phyloP scores from a whole-genome alignment of 1,140 invertebrate species.

The Chrysomallon squamiferum region DNA sequence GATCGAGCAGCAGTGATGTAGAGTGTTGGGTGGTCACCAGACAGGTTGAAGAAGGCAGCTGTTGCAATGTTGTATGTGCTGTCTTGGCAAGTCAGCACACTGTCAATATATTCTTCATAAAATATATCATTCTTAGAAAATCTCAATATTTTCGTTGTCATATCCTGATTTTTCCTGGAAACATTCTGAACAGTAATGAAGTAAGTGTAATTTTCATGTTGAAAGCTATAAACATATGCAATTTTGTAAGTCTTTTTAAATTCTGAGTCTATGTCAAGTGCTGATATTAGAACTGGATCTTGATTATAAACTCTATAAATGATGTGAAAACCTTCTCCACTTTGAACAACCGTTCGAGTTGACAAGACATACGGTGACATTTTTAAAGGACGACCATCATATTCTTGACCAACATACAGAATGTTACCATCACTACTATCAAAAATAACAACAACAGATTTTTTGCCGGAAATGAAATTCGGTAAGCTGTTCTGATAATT shows the following conservation, averaged over 20 bases:
- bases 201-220: constrained; percentile 21
- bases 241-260: constrained; percentile 16
- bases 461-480: constrained; percentile 26
- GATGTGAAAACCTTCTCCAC: neutral
- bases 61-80: constrained; percentile 20
- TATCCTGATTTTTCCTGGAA: constrained; percentile 3
- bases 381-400: constrained; percentile 17
- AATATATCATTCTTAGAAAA: constrained; percentile 26
- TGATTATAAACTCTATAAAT: constrained; percentile 11
- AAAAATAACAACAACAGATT: constrained; percentile 26
- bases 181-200: constrained; percentile 34
- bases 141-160: constrained; percentile 23
- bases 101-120: constrained; percentile 33
- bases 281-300: constrained; percentile 12
- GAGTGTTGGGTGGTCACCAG: constrained; percentile 6
- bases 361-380: constrained; percentile 32
- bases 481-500: neutral
- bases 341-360: constrained; percentile 16
- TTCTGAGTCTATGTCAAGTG: constrained; percentile 10
- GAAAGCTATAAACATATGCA: constrained; percentile 30
- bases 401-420: constrained; percentile 32
- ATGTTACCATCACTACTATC: constrained; percentile 1
- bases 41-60: constrained; percentile 5
- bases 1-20: constrained; percentile 20
- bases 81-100: constrained; percentile 18